Evolutionary conservation across 2,888 invertebrate genomes (phyloP).

Genomic region (Molanna angustata): DNA sequence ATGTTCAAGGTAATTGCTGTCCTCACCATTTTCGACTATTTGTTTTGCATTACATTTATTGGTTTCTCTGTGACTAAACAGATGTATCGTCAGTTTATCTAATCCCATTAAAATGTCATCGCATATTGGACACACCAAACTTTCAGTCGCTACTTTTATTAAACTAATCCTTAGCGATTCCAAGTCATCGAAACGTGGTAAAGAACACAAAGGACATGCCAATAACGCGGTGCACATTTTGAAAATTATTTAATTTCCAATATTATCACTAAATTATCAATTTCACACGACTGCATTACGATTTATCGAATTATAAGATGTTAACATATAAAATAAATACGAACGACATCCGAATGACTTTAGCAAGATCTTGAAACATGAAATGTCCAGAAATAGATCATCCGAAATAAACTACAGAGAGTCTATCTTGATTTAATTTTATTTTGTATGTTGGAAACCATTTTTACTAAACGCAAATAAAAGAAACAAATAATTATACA

Average conservation of each 20-base stretch:
- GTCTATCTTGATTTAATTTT: too few relatives aligned
- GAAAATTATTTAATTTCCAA: too few relatives aligned
- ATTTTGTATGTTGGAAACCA: too few relatives aligned
- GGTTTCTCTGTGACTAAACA: constrained; percentile 68
- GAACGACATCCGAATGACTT: neutral
- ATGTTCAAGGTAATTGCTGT: too few relatives aligned
- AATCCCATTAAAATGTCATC: constrained; percentile 70
- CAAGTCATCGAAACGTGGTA: constrained; percentile 68
- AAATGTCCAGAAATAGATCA: constrained; percentile 28
- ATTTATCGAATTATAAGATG: too few relatives aligned
- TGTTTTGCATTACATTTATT: constrained; percentile 33
- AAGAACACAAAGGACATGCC: constrained; percentile 74
- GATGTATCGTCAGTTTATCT: constrained; percentile 80
- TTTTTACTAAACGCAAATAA: too few relatives aligned
- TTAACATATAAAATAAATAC: too few relatives aligned
- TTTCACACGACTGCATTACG: too few relatives aligned
- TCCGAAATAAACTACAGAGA: constrained; percentile 28
- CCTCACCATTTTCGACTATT: too few relatives aligned
- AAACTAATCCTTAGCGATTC: constrained; percentile 69
- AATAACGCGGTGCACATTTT: constrained; percentile 56
- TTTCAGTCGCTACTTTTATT: constrained; percentile 72
- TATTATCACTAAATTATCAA: too few relatives aligned
- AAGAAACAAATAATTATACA: too few relatives aligned
- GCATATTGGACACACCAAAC: constrained; percentile 74
- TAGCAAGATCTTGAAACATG: constrained; percentile 16